These are phyloP conservation scores for Pediacus dermestoides DNA, from an alignment of 2,888 invertebrate genomes.

Conservation along the genomic window DNA sequence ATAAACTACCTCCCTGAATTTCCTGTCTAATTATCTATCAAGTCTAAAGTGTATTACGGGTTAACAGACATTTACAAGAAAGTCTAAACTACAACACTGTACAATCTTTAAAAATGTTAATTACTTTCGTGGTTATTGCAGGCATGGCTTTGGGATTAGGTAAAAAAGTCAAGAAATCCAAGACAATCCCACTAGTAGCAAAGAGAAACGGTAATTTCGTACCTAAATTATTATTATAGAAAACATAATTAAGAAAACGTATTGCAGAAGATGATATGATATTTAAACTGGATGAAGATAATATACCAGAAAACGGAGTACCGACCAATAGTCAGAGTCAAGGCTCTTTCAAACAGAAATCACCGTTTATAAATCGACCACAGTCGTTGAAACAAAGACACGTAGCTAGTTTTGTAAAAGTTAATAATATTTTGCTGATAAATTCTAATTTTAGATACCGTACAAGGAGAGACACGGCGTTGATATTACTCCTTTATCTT, in stretches of 20 bases:
- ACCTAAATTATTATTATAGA: not conserved
- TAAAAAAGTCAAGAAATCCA: conserved; percentile 58
- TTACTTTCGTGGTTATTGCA: conserved; percentile 19
- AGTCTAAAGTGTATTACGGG: conserved; percentile 5
- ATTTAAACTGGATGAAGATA: conserved; percentile 79
- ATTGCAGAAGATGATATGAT: conserved; percentile 71
- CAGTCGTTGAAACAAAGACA: conserved; percentile 41
- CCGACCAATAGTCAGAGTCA: conserved; percentile 37
- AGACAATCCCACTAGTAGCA: too few species aligned
- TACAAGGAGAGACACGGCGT: conserved; percentile 59
- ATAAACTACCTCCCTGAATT: conserved; percentile 1
- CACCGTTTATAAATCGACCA: conserved; percentile 51
- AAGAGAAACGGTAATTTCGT: conserved; percentile 41
- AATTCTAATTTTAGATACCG: conserved; percentile 44
- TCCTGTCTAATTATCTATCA: conserved; percentile 3
- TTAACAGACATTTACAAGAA: not conserved
- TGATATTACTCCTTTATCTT: conserved; percentile 77
- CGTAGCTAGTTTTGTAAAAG: conserved; percentile 31
- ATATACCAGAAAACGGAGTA: conserved; percentile 46
- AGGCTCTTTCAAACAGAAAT: conserved; percentile 54
- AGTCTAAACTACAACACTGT: not conserved
- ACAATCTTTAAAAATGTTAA: not conserved
- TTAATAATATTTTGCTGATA: conserved; percentile 2
- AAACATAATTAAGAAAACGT: conserved; percentile 10
- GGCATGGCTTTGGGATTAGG: conserved; percentile 79